phyloP scores from a whole-genome alignment of 2,888 invertebrate genomes.

The Hydrotaea cyrtoneurina region DNA sequence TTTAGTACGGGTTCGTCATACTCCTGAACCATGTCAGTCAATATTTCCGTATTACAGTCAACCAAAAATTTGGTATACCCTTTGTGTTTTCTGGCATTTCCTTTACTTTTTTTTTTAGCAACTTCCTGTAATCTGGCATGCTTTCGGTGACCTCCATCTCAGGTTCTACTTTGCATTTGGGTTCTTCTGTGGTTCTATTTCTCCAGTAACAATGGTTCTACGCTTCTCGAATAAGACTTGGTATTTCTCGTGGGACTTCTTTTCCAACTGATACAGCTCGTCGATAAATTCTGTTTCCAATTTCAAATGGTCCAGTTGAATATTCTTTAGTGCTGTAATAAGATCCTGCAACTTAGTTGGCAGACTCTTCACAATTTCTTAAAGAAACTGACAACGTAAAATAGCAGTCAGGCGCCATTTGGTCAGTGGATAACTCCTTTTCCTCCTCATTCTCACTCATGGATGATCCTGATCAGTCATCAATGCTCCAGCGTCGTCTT shows the following conservation, averaged over 20 bases:
- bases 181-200: conserved; percentile 91
- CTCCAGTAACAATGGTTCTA: conserved; percentile 77
- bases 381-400: conserved; percentile 79
- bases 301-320: conserved; percentile 92
- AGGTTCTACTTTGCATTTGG: conserved; percentile 90
- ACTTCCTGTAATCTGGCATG: conserved; percentile 77
- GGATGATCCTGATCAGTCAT: conserved; percentile 58
- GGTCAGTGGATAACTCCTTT: conserved; percentile 61
- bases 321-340: conserved; percentile 92
- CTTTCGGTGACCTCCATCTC: conserved; percentile 85
- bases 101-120: conserved; percentile 67
- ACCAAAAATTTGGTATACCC: conserved; percentile 94
- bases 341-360: conserved; percentile 86
- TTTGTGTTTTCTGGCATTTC: conserved; percentile 89
- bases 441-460: conserved; percentile 65
- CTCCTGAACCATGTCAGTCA: conserved; percentile 97
- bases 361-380: conserved; percentile 79
- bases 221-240: conserved; percentile 79
- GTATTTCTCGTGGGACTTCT: conserved; percentile 78
- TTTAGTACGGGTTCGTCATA: conserved; percentile 84
- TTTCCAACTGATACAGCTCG: conserved; percentile 83
- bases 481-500: conserved; percentile 57
- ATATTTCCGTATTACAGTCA: conserved; percentile 91
- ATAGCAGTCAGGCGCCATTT: conserved; percentile 75
- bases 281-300: conserved; percentile 97